Conservation (phyloP, 2,113 vertebrate genomes). For the Hippocampus guttulatus region DNA sequence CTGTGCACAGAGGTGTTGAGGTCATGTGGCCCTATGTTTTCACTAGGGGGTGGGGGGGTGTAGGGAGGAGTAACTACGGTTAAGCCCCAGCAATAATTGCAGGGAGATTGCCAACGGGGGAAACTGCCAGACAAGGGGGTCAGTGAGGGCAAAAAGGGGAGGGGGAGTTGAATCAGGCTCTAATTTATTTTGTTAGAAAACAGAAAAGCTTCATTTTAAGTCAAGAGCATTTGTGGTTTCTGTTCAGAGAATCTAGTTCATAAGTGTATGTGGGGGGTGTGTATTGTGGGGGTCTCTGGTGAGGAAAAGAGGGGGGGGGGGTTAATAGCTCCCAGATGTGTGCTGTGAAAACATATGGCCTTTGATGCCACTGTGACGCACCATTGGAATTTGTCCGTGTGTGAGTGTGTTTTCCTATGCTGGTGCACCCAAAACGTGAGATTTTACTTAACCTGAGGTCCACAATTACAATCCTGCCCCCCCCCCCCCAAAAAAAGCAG, state of each 20-base stretch:
- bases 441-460: neutral
- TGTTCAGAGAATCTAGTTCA: conserved; percentile 34
- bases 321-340: conserved; percentile 14
- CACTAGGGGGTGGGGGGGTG: conserved; percentile 40
- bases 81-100: conserved; percentile 46
- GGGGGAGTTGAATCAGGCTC: neutral
- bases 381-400: conserved; percentile 1
- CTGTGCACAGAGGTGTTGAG: neutral
- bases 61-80: conserved; percentile 46
- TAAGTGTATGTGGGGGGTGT: conserved; percentile 11
- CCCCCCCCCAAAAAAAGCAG: neutral
- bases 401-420: conserved; percentile 16
- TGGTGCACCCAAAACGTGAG: neutral
- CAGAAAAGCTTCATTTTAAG: conserved; percentile 8
- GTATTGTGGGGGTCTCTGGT: conserved; percentile 20
- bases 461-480: no score
- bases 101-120: conserved; percentile 44
- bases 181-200: conserved; percentile 12
- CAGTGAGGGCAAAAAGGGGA: conserved; percentile 35
- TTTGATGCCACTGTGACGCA: conserved; percentile 12
- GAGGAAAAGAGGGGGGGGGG: neutral
- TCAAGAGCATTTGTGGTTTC: conserved; percentile 24
- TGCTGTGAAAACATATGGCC: conserved; percentile 14
- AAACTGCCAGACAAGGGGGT: conserved; percentile 28
- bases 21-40: conserved; percentile 62